Evolutionary conservation across 2,113 vertebrate species (phyloP).

Genomic region (Thamnophis sirtalis): DNA sequence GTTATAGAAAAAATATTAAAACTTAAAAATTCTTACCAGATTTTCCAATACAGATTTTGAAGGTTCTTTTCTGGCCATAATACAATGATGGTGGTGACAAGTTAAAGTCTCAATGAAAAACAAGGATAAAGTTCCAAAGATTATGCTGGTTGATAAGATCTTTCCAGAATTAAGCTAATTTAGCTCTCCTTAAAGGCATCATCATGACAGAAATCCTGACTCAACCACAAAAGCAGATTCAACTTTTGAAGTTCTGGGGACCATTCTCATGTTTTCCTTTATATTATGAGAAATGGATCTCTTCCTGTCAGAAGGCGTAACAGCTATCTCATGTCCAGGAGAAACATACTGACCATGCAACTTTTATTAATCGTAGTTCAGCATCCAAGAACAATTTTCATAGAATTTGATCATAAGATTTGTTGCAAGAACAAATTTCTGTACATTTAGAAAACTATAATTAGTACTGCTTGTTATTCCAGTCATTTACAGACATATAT

Average conservation of each 20-base stretch:
- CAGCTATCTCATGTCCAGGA: background rate
- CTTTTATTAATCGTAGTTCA: background rate
- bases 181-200: constrained; percentile 17
- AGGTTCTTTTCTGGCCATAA: background rate
- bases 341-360: background rate
- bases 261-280: constrained; percentile 1
- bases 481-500: background rate
- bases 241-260: background rate
- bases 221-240: background rate
- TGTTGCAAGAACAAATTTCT: background rate
- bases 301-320: fast-evolving
- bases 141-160: constrained; percentile 1
- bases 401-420: background rate
- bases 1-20: background rate
- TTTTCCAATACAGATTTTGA: background rate
- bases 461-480: background rate
- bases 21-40: background rate
- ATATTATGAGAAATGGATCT: background rate
- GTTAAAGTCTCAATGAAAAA: constrained; percentile 18
- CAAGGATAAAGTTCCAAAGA: background rate
- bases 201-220: background rate
- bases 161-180: constrained; percentile 23
- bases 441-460: background rate
- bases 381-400: background rate
- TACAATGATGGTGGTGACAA: background rate